phyloP scores from a whole-genome alignment of 1,140 invertebrate genomes.

The Drosophila biarmipes region DNA sequence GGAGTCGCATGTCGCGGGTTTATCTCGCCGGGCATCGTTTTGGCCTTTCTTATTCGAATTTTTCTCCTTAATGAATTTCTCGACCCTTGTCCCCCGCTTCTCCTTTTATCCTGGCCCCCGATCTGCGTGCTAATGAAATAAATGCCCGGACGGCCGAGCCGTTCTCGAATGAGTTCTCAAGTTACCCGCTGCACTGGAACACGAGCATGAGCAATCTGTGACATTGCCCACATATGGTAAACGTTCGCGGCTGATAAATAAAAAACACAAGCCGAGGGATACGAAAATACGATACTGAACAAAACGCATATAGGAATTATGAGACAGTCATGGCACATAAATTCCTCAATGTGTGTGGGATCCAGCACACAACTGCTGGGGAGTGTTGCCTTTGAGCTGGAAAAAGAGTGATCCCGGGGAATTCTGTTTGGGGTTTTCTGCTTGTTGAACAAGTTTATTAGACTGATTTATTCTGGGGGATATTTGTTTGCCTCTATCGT shows the following conservation, averaged over 20 bases:
- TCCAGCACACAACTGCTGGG: slow-evolving; percentile 21
- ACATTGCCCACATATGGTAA: slow-evolving; percentile 66
- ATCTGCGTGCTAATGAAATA: slow-evolving; percentile 79
- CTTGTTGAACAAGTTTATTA: slow-evolving; percentile 33
- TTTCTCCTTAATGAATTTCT: slow-evolving; percentile 68
- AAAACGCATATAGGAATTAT: slow-evolving; percentile 62
- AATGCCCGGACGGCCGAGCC: slow-evolving; percentile 69
- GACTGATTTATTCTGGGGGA: slow-evolving; percentile 14
- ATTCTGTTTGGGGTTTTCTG: slow-evolving; percentile 20
- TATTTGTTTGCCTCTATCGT: slow-evolving; percentile 1
- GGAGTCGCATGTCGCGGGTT: slow-evolving; percentile 72
- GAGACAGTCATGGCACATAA: slow-evolving; percentile 66
- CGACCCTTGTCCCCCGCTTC: slow-evolving; percentile 13
- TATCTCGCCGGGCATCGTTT: slow-evolving; percentile 73
- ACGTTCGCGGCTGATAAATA: slow-evolving; percentile 39
- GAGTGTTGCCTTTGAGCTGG: slow-evolving; percentile 31
- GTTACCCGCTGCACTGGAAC: slow-evolving; percentile 53
- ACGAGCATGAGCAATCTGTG: slow-evolving; percentile 70
- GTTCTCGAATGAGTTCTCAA: slow-evolving; percentile 58
- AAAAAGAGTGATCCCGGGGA: slow-evolving; percentile 19
- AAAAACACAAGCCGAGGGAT: slow-evolving; percentile 29
- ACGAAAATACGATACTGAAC: slow-evolving; percentile 45
- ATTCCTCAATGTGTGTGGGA: slow-evolving; percentile 80
- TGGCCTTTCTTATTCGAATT: slow-evolving; percentile 47
- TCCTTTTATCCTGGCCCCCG: slow-evolving; percentile 46